Conservation (phyloP, 2,113 vertebrate species). For the Scortum barcoo region DNA sequence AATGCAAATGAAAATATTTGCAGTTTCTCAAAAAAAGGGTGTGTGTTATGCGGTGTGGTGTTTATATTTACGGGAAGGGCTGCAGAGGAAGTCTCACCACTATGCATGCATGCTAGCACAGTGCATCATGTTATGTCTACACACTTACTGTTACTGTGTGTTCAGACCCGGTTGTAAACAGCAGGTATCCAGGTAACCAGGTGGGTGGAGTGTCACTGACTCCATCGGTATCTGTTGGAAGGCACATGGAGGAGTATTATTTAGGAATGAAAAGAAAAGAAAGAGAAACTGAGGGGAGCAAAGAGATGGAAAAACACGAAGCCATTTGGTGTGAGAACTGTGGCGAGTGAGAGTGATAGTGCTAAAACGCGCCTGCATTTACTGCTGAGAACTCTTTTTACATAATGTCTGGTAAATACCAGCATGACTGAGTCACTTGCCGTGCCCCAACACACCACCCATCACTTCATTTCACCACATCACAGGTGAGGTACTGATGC, state of each 20-base stretch:
- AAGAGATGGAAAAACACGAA: background rate
- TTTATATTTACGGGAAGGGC: constrained; percentile 4
- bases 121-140: constrained; percentile 34
- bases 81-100: background rate
- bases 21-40: background rate
- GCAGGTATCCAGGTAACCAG: constrained; percentile 47
- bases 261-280: constrained; percentile 15
- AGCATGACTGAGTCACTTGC: constrained; percentile 55
- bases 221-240: constrained; percentile 35
- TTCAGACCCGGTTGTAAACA: constrained; percentile 52
- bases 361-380: constrained; percentile 15
- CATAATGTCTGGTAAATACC: constrained; percentile 31
- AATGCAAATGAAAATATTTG: constrained; percentile 22
- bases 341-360: background rate
- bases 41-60: background rate
- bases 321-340: constrained; percentile 5
- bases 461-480: constrained; percentile 50
- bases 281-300: background rate
- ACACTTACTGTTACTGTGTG: constrained; percentile 27
- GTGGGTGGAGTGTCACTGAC: constrained; percentile 30
- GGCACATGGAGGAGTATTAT: background rate
- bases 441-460: constrained; percentile 35
- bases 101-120: constrained; percentile 10
- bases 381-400: constrained; percentile 18
- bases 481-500: constrained; percentile 58